Base-by-base conservation (phyloP, 2,797 vertebrate genomes). In the Aplochiton taeniatus region DNA sequence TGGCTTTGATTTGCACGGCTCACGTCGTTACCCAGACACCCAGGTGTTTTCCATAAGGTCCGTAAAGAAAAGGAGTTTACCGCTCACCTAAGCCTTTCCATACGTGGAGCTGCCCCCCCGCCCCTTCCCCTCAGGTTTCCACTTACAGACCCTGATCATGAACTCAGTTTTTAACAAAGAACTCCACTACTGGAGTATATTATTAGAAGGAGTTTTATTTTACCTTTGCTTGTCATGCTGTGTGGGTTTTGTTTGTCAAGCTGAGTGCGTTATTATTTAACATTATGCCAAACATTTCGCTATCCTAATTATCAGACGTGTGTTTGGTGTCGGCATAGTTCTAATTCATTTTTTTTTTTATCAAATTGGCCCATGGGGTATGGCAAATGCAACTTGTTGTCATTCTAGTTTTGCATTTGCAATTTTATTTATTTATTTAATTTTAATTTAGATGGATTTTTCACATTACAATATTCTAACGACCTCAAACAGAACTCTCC, bases 31-130 rank as follows among this genome's bases (percentile, higher is more conserved):
- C 66, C 76, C 78, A 78, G 86, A 87, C 83, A 60, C 41, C 78
- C 90, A 90, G 90, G 88, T 91, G 90, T 81, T 91, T 91, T 81
- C 85, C 88, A 91, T 91, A 87, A 89, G 88, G 67, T 81, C 88
- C 61, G n/a, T 81, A 81, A 59, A 11, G 45, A 50, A 50, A 49
- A 45, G 70, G 75, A 83, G 75, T 84, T 85, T 85, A 83, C 83
- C 75, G 13, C 84, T 83, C 83, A 87, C 85, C 90, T 85, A 89
- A 90, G 82, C 77, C 79, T 89, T 87, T 88, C 88, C 88, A 89
- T 88, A 88, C 84, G 75, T 14, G 66, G 73, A 80, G 60, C 66
- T 83, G 77, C 79, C 83, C 73, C 80, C 76, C 65, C 79, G 70
- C 80, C 76, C 65, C 79, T 72, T 68, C 72, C 19, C 70, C 83